Evolutionary conservation across 2,888 invertebrate genomes (phyloP).

Genomic region (Kryphioiulus occultus): DNA sequence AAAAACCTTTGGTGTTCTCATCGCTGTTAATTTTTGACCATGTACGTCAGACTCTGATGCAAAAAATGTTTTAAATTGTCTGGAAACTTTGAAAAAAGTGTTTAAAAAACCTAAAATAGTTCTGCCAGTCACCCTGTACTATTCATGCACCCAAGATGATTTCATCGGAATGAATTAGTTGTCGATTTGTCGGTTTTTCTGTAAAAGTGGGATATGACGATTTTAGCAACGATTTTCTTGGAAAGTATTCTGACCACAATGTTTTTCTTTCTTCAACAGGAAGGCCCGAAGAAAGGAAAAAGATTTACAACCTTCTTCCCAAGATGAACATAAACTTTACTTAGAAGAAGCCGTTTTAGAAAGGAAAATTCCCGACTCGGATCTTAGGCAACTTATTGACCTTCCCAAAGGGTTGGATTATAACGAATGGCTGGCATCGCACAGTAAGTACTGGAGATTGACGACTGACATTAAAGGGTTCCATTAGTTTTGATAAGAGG

Average conservation of each 20-base stretch:
- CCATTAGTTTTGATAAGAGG: not conserved
- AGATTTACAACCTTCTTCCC: constrained; percentile 71
- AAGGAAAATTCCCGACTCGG: constrained; percentile 91
- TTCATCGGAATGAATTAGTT: not conserved
- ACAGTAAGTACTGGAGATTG: constrained; percentile 79
- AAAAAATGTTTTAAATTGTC: no score
- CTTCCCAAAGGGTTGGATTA: constrained; percentile 95
- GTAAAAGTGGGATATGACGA: not conserved
- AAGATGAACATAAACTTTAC: constrained; percentile 82
- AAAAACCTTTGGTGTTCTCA: no score
- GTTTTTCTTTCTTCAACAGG: constrained; percentile 69
- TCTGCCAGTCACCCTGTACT: no score
- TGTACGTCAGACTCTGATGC: no score
- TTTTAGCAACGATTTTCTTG: not conserved
- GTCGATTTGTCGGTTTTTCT: not conserved
- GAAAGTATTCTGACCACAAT: not conserved
- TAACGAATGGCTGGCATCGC: constrained; percentile 99
- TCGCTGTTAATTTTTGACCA: no score
- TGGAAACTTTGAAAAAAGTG: no score
- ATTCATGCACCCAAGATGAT: no score
- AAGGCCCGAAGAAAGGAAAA: constrained; percentile 97
- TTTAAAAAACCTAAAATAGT: no score
- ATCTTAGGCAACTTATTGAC: constrained; percentile 92
- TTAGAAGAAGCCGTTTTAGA: constrained; percentile 93
- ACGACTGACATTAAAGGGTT: not conserved